Percentiles rank a stretch among this genome's conserved stretches.
These are phyloP conservation scores for Epiblema foenella DNA, from an alignment of 2,888 invertebrate species.

Conservation along the genomic window DNA sequence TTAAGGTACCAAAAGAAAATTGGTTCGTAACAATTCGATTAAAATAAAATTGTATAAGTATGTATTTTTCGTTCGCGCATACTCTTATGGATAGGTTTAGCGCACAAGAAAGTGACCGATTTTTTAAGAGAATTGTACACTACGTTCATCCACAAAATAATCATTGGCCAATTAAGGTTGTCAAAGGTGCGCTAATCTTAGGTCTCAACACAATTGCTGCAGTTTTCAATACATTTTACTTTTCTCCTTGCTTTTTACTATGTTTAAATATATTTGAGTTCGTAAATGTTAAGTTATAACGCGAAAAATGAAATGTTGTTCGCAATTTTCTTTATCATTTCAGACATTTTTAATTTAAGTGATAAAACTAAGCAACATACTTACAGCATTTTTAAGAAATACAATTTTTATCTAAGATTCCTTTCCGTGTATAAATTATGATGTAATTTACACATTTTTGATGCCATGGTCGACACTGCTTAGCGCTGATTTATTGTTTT, in stretches of 20 bases:
- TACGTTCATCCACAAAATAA: too few species aligned
- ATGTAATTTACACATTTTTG: slow-evolving; percentile 1
- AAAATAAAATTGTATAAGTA: not conserved
- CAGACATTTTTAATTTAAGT: not conserved
- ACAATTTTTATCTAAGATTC: slow-evolving; percentile 10
- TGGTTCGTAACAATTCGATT: not conserved
- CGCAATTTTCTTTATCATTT: not conserved
- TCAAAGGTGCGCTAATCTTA: too few species aligned
- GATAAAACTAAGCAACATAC: not conserved
- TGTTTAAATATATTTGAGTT: too few species aligned
- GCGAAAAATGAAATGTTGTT: not conserved
- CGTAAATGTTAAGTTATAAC: not conserved
- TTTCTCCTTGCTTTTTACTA: too few species aligned
- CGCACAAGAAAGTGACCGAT: too few species aligned
- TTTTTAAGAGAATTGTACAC: too few species aligned
- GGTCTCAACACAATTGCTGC: too few species aligned
- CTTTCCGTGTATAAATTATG: not conserved
- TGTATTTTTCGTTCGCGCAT: not conserved
- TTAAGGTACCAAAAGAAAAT: not conserved
- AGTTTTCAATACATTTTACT: too few species aligned
- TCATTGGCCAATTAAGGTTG: too few species aligned
- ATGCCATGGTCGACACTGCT: not conserved
- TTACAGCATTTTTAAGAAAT: not conserved
- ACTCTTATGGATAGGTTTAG: too few species aligned
- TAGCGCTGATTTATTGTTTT: not conserved